Evolutionary conservation across 2,113 vertebrate species (phyloP).

Genomic region (Anser brachyrhynchus): DNA sequence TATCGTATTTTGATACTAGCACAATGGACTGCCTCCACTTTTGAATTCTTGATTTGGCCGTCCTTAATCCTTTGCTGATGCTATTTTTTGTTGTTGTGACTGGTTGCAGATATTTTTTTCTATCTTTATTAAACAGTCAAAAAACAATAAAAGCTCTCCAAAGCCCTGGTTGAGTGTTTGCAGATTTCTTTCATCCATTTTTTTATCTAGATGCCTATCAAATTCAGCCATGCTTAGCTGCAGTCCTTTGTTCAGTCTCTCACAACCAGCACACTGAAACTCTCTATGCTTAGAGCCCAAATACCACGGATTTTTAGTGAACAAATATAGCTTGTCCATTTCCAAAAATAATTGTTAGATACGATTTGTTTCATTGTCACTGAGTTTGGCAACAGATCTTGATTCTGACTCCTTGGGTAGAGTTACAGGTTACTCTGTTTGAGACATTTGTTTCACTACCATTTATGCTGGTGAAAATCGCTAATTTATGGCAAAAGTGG

Average conservation of each 20-base stretch:
- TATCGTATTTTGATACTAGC: background rate
- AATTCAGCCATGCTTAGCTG: slow-evolving; percentile 40
- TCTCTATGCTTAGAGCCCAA: background rate
- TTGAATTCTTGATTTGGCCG: slow-evolving; percentile 19
- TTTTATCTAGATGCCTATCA: slow-evolving; percentile 51
- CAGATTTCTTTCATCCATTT: slow-evolving; percentile 42
- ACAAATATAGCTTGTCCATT: background rate
- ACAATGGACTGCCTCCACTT: background rate
- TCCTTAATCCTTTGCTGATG: slow-evolving; percentile 39
- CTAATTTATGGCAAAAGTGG: background rate
- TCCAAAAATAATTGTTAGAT: background rate
- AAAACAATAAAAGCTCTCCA: slow-evolving; percentile 27
- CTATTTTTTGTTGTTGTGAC: slow-evolving; percentile 37
- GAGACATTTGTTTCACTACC: background rate
- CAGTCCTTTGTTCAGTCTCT: slow-evolving; percentile 58
- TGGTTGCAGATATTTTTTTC: slow-evolving; percentile 19
- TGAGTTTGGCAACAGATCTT: background rate
- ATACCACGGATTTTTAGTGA: slow-evolving; percentile 12
- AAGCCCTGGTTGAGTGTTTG: slow-evolving; percentile 34
- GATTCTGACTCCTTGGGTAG: background rate
- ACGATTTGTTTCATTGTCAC: background rate
- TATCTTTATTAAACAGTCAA: slow-evolving; percentile 2
- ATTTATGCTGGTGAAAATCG: background rate
- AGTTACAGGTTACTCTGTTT: background rate
- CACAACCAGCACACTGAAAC: background rate